Evolutionary conservation across 1,140 invertebrate genomes (phyloP).

Genomic region (Lordiphosa mommai): DNA sequence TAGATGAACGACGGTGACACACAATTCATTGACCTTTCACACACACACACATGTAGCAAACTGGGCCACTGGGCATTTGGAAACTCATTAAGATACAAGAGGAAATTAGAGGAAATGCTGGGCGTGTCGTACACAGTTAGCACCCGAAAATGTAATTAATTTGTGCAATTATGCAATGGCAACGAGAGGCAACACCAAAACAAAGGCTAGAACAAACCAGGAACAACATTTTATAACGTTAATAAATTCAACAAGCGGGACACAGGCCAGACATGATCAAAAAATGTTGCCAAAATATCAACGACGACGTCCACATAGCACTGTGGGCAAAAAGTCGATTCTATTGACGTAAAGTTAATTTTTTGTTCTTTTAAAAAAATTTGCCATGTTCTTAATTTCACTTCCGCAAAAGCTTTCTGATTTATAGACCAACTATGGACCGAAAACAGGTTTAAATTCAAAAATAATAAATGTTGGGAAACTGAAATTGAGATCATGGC

Average conservation of each 20-base stretch:
- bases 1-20: conserved; percentile 51
- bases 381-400: too few species aligned
- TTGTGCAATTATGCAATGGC: conserved; percentile 66
- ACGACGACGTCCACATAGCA: conserved; percentile 35
- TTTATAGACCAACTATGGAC: too few species aligned
- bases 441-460: too few species aligned
- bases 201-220: too few species aligned
- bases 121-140: conserved; percentile 20
- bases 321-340: conserved; percentile 12
- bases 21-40: conserved; percentile 65
- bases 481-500: too few species aligned
- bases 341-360: too few species aligned
- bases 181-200: conserved; percentile 29
- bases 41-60: conserved; percentile 12
- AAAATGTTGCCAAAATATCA: background rate
- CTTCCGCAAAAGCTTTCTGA: too few species aligned
- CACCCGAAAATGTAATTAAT: conserved; percentile 53
- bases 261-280: conserved; percentile 27
- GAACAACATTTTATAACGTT: conserved; percentile 51
- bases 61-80: conserved; percentile 19
- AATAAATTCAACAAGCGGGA: conserved; percentile 42
- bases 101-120: conserved; percentile 60
- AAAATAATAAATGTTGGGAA: too few species aligned
- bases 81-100: conserved; percentile 50
- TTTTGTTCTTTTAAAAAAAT: too few species aligned